Base-by-base conservation (phyloP, 2,797 vertebrate genomes). In the Lepus townsendii region DNA sequence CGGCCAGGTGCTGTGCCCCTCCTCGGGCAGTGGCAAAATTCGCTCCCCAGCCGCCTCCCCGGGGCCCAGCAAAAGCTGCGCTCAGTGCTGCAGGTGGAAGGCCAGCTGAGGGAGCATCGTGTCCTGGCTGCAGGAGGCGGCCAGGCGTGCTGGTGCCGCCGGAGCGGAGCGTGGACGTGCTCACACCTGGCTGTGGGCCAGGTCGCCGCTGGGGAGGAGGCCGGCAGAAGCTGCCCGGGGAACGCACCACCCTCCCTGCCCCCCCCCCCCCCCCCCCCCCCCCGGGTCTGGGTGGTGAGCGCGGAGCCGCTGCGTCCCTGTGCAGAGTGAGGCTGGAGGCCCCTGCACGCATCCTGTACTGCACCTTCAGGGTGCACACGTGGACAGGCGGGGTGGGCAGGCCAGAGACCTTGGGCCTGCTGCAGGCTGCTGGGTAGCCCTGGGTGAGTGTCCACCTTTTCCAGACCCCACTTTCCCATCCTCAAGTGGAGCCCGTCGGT, bases 271-370 rank as follows among this genome's bases (percentile, higher is more conserved):
- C n/a, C n/a, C n/a, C n/a, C n/a, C n/a, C n/a, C n/a, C n/a, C 89
- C n/a, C 71, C 83, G 71, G 72, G 89, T 96, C 91, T 96, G 95
- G 54, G 91, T 79, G 26, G 7, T 0, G 11, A 72, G 26, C 63
- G 68, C 76, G 52, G 72, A 95, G 93, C 96, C 93, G 93, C 96
- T 94, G 96, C 68, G 87, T 66, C 85, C 66, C 94, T 95, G 66
- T 80, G 94, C 94, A 90, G 57, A 72, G 83, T 88, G 93, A 96
- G 96, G 96, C 86, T 94, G 96, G 92, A 6, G 71, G 88, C 91
- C 96, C 87, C 87, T 38, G 79, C 78, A 35, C 69, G 75, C 63
- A 24, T 13, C 57, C 78, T 42, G 82, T 65, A 66, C 24, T 80
- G 75, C 42, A 47, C 42, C 42, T 8, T 75, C 30, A 42, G 32